Base-by-base conservation (phyloP, 2,113 vertebrate species). In the Coptodon rendalli region DNA sequence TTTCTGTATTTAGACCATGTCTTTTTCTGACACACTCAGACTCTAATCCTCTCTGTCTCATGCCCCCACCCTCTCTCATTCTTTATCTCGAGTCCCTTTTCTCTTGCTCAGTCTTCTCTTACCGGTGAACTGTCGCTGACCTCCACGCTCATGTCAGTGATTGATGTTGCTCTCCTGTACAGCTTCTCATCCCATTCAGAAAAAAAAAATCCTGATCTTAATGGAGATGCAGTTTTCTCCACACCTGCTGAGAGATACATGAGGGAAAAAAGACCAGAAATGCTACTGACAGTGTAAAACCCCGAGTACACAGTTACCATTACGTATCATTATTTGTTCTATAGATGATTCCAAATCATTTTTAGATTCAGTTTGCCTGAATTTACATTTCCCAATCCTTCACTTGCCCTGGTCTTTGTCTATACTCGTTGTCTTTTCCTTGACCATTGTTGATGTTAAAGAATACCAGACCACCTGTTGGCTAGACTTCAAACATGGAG, bases 111-210 rank as follows among this genome's bases (percentile, higher is more conserved):
- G 31, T 87, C 87, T 86, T 83, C 12, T 78, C 79, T 59, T 54
- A 57, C 17, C 63, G 5, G 71, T 94, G 92, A 95, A 94, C 95
- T 93, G 80, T 86, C 3, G 84, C 87, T 92, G 94, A 95, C 93
- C 93, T 86, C 85, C 3, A 7, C 3, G 19, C 68, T 93, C 56
- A 9, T 83, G 89, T 93, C 87, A 81, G 85, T 95, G 92, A 95
- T 91, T 82, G 86, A 95, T 92, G 92, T 53, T 8, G 57, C 80
- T 57, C 88, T 90, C 81, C 86, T 82, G 76, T 71, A 85, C 80
- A 82, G 27, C 87, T 86, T 59, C 54, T 88, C 81, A 38, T 91
- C 91, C 87, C 86, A 93, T 89, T 93, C 81, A 92, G 84, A 52
- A 80, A 34, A 87, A 86, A 85, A 82, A 19, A 84, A 76, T 6